phyloP scores from a whole-genome alignment of 2,888 invertebrate genomes.

The Eudasyphora cyanicolor region DNA sequence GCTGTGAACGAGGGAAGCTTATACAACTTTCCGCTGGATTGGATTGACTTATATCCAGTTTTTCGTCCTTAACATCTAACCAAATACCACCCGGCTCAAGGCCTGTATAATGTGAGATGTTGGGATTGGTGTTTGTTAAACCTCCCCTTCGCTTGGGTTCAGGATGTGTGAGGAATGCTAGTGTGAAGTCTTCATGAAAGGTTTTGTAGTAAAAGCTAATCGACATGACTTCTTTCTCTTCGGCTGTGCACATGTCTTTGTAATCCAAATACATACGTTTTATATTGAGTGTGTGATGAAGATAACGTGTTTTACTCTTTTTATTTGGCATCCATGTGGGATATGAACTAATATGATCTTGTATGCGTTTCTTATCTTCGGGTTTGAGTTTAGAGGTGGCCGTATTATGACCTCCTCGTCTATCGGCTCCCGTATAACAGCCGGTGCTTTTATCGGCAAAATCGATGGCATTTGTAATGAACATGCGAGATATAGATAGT shows the following conservation, averaged over 20 bases:
- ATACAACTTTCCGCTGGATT: conserved; percentile 30
- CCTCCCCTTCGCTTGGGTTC: conserved; percentile 35
- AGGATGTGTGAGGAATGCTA: conserved; percentile 61
- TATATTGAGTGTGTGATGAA: conserved; percentile 67
- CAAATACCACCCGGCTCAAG: conserved; percentile 66
- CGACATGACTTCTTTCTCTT: conserved; percentile 54
- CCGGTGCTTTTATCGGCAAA: conserved; percentile 67
- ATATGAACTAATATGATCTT: conserved; percentile 65
- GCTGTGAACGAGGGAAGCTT: not conserved
- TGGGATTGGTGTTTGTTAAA: conserved; percentile 59
- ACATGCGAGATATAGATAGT: conserved; percentile 60
- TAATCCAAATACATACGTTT: conserved; percentile 66
- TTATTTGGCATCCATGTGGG: conserved; percentile 68
- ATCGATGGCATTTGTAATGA: conserved; percentile 62
- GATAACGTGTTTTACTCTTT: conserved; percentile 63
- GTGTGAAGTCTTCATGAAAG: conserved; percentile 65
- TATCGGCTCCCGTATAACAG: conserved; percentile 64
- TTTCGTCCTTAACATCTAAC: conserved; percentile 53
- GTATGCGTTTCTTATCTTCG: conserved; percentile 52
- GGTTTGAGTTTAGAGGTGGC: conserved; percentile 60
- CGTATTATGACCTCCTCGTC: conserved; percentile 56
- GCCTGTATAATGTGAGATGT: conserved; percentile 66
- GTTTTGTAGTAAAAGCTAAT: conserved; percentile 56
- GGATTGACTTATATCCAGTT: conserved; percentile 27
- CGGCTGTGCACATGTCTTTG: conserved; percentile 53